A percentile compares a stretch with the other conserved stretches of the same genome.
Evolutionary conservation across 2,113 vertebrate species (phyloP).

Genomic region (rabbit (Oryctolagus cuniculus)): mOryCun1.1 NC_091444.1:23303501-23304000

Average conservation of each 20-base stretch:
- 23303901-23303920: background rate
- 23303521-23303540: conserved; percentile 41
- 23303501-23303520: conserved; percentile 3
- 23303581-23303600: background rate
- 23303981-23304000: background rate
- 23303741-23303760: background rate
- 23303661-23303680: background rate
- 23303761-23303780: background rate
- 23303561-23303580: background rate
- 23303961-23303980: background rate
- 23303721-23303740: background rate
- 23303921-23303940: background rate
- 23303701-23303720: background rate
- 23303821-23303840: background rate
- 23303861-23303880: background rate
- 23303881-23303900: background rate
- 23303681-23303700: background rate
- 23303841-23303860: background rate
- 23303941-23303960: background rate
- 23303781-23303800: background rate
- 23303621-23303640: background rate
- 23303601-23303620: background rate
- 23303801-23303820: background rate
- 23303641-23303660: background rate
- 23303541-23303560: conserved; percentile 21